A percentile compares a stretch with the other conserved stretches of the same genome.
These are phyloP conservation scores for Nymphalis polychloros DNA, from an alignment of 2,888 invertebrate species.

Conservation along the genomic window DNA sequence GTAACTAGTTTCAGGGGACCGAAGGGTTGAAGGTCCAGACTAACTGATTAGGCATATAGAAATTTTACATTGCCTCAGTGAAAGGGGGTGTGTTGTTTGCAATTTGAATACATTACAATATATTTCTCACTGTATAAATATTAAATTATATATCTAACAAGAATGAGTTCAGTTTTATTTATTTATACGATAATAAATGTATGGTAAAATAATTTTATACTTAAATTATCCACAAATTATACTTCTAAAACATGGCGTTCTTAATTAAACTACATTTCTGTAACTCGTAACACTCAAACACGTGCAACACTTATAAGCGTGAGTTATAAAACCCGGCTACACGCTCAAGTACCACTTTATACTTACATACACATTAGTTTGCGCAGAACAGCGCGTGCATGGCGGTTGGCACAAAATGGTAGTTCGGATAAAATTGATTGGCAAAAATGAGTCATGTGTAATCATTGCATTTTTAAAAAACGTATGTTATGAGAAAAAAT, in stretches of 20 bases:
- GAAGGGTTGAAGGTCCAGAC: constrained; percentile 31
- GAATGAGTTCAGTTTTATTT: too few relatives aligned
- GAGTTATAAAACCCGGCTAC: constrained; percentile 7
- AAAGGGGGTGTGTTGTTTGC: background rate
- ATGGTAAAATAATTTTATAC: too few relatives aligned
- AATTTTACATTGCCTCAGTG: background rate
- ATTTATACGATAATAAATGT: too few relatives aligned
- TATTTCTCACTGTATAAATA: too few relatives aligned
- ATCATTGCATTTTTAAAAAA: background rate
- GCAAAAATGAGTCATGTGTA: background rate
- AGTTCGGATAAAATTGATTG: background rate
- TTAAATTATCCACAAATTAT: too few relatives aligned
- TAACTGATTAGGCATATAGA: constrained; percentile 17
- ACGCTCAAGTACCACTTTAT: background rate
- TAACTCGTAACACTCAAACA: constrained; percentile 1
- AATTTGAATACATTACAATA: too few relatives aligned
- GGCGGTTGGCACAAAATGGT: background rate
- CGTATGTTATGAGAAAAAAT: background rate
- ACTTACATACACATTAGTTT: background rate
- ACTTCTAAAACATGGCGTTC: background rate
- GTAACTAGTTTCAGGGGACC: constrained; percentile 30
- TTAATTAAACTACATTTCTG: constrained; percentile 1
- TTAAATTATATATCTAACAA: too few relatives aligned
- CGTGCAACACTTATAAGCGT: background rate
- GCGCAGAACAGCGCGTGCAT: background rate